Evolutionary conservation across 2,888 invertebrate species (phyloP).

Genomic region (Amphiduros pacificus): DNA sequence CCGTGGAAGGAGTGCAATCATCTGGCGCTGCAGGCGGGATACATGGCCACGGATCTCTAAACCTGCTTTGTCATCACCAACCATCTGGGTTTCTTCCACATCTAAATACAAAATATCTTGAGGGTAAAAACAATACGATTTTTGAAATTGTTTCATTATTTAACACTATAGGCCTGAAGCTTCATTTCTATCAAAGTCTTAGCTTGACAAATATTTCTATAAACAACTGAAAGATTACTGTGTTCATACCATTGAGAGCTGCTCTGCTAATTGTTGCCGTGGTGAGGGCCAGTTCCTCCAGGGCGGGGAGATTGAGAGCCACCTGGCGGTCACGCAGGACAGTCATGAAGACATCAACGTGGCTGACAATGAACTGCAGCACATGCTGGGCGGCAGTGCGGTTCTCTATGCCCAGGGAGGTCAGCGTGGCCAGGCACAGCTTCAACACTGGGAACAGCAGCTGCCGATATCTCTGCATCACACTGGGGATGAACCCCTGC

Average conservation of each 20-base stretch:
- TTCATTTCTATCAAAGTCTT: no score
- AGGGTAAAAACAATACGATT: not conserved
- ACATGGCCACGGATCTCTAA: slow-evolving; percentile 53
- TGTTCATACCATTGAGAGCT: slow-evolving; percentile 58
- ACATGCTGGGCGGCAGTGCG: slow-evolving; percentile 75
- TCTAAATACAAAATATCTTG: slow-evolving; percentile 19
- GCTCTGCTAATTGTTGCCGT: slow-evolving; percentile 76
- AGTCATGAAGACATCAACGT: slow-evolving; percentile 79
- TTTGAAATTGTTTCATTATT: no score
- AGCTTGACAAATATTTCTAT: no score
- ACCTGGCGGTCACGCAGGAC: slow-evolving; percentile 74
- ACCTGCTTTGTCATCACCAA: slow-evolving; percentile 40
- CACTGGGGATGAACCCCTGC: slow-evolving; percentile 27
- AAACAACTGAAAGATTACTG: not conserved
- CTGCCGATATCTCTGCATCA: slow-evolving; percentile 54
- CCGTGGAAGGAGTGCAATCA: slow-evolving; percentile 75
- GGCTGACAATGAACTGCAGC: slow-evolving; percentile 77
- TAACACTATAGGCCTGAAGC: no score
- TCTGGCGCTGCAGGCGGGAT: slow-evolving; percentile 73
- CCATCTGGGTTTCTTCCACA: slow-evolving; percentile 32
- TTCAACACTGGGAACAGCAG: slow-evolving; percentile 80
- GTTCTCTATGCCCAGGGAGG: slow-evolving; percentile 81
- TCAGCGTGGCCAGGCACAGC: slow-evolving; percentile 79
- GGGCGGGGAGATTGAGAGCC: slow-evolving; percentile 68
- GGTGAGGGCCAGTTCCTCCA: slow-evolving; percentile 76